These are phyloP conservation scores for Catharus ustulatus DNA, from an alignment of 2,797 vertebrate species.

Conservation along the genomic window DNA sequence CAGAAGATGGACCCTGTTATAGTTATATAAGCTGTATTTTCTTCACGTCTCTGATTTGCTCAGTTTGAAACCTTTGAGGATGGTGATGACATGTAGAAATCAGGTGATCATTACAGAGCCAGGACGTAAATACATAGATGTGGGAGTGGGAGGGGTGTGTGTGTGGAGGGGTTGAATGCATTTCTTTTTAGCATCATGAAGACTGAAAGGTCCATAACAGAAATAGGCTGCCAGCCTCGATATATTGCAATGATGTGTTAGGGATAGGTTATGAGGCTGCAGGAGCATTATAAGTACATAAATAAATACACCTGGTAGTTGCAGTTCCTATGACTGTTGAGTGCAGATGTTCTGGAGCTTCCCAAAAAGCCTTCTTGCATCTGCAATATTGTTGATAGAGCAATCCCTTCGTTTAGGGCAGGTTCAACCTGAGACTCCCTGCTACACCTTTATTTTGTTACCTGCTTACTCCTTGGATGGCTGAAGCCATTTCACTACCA, in stretches of 20 bases:
- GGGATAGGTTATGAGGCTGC: background rate
- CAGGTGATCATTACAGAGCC: background rate
- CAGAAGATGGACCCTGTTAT: background rate
- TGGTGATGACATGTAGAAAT: background rate
- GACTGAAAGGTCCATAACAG: background rate
- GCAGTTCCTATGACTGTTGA: background rate
- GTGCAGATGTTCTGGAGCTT: background rate
- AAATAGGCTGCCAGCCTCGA: background rate
- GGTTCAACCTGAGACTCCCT: background rate
- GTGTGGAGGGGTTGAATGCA: rapidly evolving
- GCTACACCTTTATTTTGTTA: background rate
- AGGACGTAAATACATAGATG: background rate
- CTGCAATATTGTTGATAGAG: background rate
- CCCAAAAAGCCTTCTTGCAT: background rate
- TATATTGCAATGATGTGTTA: rapidly evolving
- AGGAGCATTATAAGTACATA: background rate
- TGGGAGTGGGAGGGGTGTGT: rapidly evolving
- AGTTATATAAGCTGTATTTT: background rate
- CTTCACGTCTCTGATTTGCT: background rate
- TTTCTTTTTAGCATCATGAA: background rate
- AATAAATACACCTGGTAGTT: background rate
- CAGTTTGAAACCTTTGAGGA: background rate
- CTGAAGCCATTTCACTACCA: background rate
- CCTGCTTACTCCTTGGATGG: background rate
- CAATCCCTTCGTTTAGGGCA: background rate